phyloP scores from a whole-genome alignment of 2,888 invertebrate species.

The Pharmacophagus antenor region DNA sequence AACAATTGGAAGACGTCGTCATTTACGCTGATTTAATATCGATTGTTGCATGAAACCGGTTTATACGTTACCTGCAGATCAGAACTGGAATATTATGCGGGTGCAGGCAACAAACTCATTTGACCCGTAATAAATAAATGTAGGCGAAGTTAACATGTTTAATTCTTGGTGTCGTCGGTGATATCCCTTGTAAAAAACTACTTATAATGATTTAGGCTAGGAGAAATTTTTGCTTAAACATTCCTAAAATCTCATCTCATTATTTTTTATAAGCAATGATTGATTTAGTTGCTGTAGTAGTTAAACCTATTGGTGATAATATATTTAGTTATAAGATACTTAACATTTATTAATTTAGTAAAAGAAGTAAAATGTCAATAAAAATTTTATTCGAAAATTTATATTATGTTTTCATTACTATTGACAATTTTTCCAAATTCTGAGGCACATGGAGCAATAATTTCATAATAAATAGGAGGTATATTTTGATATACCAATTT shows the following conservation, averaged over 20 bases:
- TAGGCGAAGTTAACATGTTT: slow-evolving; percentile 62
- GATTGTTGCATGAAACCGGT: slow-evolving; percentile 63
- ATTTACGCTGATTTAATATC: slow-evolving; percentile 60
- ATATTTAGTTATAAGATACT: too few relatives aligned
- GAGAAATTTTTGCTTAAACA: slow-evolving; percentile 1
- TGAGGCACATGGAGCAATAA: slow-evolving; percentile 55
- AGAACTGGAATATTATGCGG: slow-evolving; percentile 65
- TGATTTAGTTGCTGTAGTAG: neutral
- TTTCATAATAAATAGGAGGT: slow-evolving; percentile 62
- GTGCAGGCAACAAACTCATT: slow-evolving; percentile 59
- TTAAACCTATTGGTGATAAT: too few relatives aligned
- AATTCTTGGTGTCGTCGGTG: slow-evolving; percentile 52
- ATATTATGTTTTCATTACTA: neutral
- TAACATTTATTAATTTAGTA: neutral
- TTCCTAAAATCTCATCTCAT: neutral
- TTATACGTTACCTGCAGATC: slow-evolving; percentile 49
- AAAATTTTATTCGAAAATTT: neutral
- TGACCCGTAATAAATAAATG: slow-evolving; percentile 69
- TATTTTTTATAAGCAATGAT: neutral
- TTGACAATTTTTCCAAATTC: slow-evolving; percentile 45
- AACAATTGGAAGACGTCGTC: slow-evolving; percentile 43
- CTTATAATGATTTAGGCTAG: slow-evolving; percentile 29
- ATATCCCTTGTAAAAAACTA: slow-evolving; percentile 51
- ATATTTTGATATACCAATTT: slow-evolving; percentile 50
- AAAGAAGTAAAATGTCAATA: neutral